Evolutionary conservation across 1,140 invertebrate genomes (phyloP).

Genomic region (Eufriesea mexicana): DNA sequence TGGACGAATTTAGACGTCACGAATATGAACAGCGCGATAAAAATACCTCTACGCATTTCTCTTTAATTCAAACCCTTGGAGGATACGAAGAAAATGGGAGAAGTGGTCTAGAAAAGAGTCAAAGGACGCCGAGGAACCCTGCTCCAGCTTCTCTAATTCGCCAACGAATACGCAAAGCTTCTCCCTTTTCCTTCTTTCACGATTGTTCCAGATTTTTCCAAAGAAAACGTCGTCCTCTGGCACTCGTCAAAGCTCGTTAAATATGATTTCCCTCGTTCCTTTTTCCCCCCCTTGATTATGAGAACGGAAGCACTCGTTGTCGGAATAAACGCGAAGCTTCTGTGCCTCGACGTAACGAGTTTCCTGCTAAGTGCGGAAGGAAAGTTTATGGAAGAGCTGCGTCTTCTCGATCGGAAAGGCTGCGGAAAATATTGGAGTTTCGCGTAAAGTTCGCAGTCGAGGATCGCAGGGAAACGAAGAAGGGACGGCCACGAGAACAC

Average conservation of each 20-base stretch:
- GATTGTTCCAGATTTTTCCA: too few species aligned
- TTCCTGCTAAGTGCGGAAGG: neutral
- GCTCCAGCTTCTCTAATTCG: too few species aligned
- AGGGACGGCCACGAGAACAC: slow-evolving; percentile 28
- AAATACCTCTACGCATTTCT: too few species aligned
- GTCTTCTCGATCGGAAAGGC: neutral
- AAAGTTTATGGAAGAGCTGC: neutral
- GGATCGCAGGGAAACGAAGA: neutral
- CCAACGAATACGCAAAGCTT: too few species aligned
- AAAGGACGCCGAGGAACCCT: too few species aligned
- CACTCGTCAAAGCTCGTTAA: neutral
- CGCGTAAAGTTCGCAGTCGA: neutral
- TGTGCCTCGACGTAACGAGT: neutral
- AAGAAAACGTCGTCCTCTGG: too few species aligned
- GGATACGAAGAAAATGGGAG: too few species aligned
- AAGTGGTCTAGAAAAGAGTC: too few species aligned
- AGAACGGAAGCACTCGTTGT: neutral
- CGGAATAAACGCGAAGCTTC: neutral
- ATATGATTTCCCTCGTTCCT: neutral
- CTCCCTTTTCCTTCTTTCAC: too few species aligned
- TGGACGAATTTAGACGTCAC: too few species aligned
- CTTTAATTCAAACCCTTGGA: too few species aligned
- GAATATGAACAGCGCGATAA: too few species aligned
- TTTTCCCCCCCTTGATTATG: neutral
- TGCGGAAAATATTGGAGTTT: neutral